These are phyloP conservation scores for Drosophila neonasuta DNA, from an alignment of 2,888 invertebrate species.

Conservation along the genomic window DNA sequence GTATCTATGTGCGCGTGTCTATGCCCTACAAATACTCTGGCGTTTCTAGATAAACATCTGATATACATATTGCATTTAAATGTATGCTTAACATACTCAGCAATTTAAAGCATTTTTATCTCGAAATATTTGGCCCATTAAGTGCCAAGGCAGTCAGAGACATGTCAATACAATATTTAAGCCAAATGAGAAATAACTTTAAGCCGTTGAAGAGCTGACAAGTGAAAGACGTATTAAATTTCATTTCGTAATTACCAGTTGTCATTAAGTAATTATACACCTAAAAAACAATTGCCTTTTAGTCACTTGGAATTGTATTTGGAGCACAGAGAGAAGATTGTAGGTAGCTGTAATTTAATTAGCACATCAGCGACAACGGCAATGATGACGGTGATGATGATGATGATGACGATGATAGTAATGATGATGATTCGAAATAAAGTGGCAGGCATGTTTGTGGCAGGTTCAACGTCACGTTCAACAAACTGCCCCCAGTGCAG, in stretches of 20 bases:
- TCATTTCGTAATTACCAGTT: no score
- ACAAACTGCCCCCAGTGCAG: slow-evolving; percentile 31
- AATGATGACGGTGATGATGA: slow-evolving; percentile 15
- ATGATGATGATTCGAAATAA: slow-evolving; percentile 22
- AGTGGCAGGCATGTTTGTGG: slow-evolving; percentile 38
- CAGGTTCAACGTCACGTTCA: slow-evolving; percentile 67
- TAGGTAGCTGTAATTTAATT: slow-evolving; percentile 46
- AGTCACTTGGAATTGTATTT: background rate
- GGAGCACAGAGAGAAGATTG: slow-evolving; percentile 20
- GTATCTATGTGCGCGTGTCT: slow-evolving; percentile 43
- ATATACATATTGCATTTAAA: slow-evolving; percentile 4
- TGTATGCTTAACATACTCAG: background rate
- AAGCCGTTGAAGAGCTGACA: background rate
- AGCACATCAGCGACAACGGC: slow-evolving; percentile 37
- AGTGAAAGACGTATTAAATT: background rate
- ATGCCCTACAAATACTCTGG: slow-evolving; percentile 28
- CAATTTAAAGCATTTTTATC: slow-evolving; percentile 26
- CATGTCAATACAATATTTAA: slow-evolving; percentile 16
- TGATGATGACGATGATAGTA: slow-evolving; percentile 22
- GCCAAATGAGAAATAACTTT: background rate
- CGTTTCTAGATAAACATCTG: slow-evolving; percentile 6
- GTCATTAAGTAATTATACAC: no score
- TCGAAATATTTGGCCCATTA: slow-evolving; percentile 19
- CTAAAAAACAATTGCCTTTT: background rate
- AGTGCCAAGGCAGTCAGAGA: slow-evolving; percentile 22